A percentile compares a stretch with the other conserved stretches of the same genome.
Evolutionary conservation across 1,140 invertebrate species (phyloP).

Genomic region (Magallana angulata): DNA sequence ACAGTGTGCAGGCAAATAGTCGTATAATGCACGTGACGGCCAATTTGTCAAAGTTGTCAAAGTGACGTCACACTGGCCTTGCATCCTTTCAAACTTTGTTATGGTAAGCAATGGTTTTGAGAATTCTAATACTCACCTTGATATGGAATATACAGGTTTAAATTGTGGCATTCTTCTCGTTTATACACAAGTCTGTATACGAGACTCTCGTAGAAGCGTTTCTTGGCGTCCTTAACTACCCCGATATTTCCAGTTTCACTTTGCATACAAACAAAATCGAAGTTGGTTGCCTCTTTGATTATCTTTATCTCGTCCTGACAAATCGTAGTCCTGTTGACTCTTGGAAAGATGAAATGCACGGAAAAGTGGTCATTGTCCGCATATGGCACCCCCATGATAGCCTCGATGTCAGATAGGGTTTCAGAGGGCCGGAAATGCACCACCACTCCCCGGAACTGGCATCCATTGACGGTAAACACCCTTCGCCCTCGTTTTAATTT

Average conservation of each 20-base stretch:
- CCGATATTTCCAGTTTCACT: background rate
- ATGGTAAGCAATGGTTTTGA: background rate
- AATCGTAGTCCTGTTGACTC: background rate
- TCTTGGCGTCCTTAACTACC: slow-evolving; percentile 15
- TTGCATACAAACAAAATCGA: slow-evolving; percentile 13
- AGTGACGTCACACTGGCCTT: too few relatives aligned
- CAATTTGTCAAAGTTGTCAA: too few relatives aligned
- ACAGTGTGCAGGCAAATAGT: too few relatives aligned
- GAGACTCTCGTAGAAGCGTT: slow-evolving; percentile 4
- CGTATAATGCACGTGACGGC: too few relatives aligned
- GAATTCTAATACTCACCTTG: background rate
- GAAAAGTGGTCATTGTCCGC: background rate
- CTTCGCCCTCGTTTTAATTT: background rate
- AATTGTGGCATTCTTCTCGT: slow-evolving; percentile 1
- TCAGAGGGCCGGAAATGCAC: background rate
- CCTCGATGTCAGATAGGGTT: background rate
- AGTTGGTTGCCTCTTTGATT: background rate
- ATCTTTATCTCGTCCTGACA: background rate
- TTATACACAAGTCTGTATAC: slow-evolving; percentile 1
- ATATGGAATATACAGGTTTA: slow-evolving; percentile 25
- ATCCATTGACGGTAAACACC: background rate
- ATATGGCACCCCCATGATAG: background rate
- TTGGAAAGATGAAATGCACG: background rate
- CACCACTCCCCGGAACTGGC: background rate
- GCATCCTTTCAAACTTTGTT: too few relatives aligned